These are phyloP conservation scores for Zeuzera pyrina DNA, from an alignment of 2,888 invertebrate species.

Conservation along the genomic window DNA sequence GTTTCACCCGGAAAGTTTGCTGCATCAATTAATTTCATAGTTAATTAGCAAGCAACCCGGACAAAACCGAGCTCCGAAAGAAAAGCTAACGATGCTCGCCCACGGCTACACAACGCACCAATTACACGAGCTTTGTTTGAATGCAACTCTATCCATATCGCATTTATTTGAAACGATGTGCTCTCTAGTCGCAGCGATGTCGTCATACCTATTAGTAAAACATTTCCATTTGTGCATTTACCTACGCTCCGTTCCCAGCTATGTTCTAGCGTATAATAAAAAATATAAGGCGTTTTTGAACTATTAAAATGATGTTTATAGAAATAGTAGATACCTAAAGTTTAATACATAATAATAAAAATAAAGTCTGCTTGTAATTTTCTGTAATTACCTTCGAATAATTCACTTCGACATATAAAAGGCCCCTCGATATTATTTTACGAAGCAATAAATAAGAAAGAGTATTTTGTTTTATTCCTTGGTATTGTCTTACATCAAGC, in stretches of 20 bases:
- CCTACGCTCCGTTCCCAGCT: no score
- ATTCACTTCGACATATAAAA: constrained; percentile 4
- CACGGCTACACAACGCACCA: constrained; percentile 60
- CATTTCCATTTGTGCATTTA: no score
- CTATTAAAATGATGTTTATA: no score
- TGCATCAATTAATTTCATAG: constrained; percentile 74
- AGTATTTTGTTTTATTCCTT: constrained; percentile 50
- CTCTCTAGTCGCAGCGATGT: constrained; percentile 17
- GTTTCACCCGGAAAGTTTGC: constrained; percentile 72
- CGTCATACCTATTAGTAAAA: no score
- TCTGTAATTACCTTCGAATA: constrained; percentile 8
- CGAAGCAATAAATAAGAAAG: constrained; percentile 44
- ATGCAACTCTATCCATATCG: constrained; percentile 33
- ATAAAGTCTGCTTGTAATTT: constrained; percentile 8
- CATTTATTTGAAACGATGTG: constrained; percentile 30
- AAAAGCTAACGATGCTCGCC: constrained; percentile 67
- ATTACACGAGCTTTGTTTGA: constrained; percentile 56
- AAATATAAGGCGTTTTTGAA: not conserved
- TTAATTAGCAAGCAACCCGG: constrained; percentile 65
- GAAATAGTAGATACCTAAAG: no score
- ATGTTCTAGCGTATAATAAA: not conserved
- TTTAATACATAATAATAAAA: no score
- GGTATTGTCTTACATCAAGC: constrained; percentile 55
- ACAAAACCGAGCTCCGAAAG: constrained; percentile 65
- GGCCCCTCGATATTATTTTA: constrained; percentile 17